Base-by-base conservation (phyloP, 1,140 invertebrate genomes). In the Caenorhabditis brenneri region DNA sequence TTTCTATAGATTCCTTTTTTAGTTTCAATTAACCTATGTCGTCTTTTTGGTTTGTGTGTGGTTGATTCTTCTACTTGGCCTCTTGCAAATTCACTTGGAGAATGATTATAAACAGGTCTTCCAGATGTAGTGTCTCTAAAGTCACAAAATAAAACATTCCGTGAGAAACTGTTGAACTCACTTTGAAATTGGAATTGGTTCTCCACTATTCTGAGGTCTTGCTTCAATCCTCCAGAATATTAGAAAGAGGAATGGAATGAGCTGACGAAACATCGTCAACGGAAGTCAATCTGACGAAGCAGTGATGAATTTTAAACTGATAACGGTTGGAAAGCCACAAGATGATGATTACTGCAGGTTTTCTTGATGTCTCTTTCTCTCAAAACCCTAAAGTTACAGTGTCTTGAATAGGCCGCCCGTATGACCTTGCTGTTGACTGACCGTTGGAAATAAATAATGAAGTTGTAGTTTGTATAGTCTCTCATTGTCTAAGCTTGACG, bases 351-450 rank as follows among this genome's bases (percentile, higher is more conserved):
- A 74, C 65, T 74, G 65, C 65, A 42, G 36, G 33, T 12, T 74
- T 74, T 39, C 65, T 42, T 65, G 29, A 9, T 42, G 7, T 42
- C 36, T 22, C 33, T 19, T 2, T 16, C 29, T n/a, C n/a, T n/a
- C n/a, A n/a, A n/a, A n/a, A n/a, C n/a, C n/a, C n/a, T n/a, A n/a
- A n/a, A n/a, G n/a, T n/a, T 4, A 51, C 22, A 22, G 22, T 51
- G 58, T 39, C 31, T 39, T 65, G 58, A 65, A 74, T 42, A 24
- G 36, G n/a, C 65, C 36, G 33, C 65, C 65, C 36, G 22, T 74
- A 42, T 74, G 65, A 74, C 65, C 65, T 74, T 74, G 65, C 58
- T 51, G 2, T n/a, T n/a, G 58, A 65, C 65, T 74, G 65, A 74
- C 65, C 65, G 65, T n/a, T 74, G 24, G 65, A 42, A 74, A 74